Conservation (phyloP, 2,888 invertebrate species). For the Zygothrica quintamaculata region DNA sequence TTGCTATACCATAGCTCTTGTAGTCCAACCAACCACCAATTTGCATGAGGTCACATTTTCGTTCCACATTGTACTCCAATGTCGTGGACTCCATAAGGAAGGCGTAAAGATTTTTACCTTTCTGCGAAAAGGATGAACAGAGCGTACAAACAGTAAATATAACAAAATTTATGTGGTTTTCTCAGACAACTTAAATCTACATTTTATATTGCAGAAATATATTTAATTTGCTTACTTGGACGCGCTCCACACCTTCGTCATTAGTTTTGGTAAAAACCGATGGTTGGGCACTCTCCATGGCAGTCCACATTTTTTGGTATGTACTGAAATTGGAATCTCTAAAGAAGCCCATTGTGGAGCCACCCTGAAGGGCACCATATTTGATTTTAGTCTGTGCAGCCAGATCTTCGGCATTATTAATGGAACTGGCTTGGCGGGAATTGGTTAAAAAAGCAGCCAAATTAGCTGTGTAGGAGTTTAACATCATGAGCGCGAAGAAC, state of each 20-base stretch:
- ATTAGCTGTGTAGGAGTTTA: constrained; percentile 97
- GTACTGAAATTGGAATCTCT: constrained; percentile 95
- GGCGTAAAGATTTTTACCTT: constrained; percentile 93
- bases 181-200: background rate
- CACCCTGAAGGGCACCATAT: constrained; percentile 95
- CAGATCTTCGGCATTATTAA: constrained; percentile 95
- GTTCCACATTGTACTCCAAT: constrained; percentile 95
- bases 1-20: constrained; percentile 97
- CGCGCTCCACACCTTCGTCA: constrained; percentile 94
- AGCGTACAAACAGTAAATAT: background rate
- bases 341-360: constrained; percentile 96
- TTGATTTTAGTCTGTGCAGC: constrained; percentile 97
- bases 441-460: constrained; percentile 96
- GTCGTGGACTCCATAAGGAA: constrained; percentile 98
- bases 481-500: constrained; percentile 96
- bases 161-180: background rate
- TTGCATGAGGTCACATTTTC: constrained; percentile 93
- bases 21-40: constrained; percentile 93
- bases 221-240: constrained; percentile 84
- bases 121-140: constrained; percentile 68
- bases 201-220: background rate
- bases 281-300: constrained; percentile 94
- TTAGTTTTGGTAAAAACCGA: constrained; percentile 93
- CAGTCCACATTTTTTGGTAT: constrained; percentile 96
- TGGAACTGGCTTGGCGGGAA: constrained; percentile 89